Evolutionary conservation across 2,888 invertebrate species (phyloP).

Genomic region (Hipparchia semele): DNA sequence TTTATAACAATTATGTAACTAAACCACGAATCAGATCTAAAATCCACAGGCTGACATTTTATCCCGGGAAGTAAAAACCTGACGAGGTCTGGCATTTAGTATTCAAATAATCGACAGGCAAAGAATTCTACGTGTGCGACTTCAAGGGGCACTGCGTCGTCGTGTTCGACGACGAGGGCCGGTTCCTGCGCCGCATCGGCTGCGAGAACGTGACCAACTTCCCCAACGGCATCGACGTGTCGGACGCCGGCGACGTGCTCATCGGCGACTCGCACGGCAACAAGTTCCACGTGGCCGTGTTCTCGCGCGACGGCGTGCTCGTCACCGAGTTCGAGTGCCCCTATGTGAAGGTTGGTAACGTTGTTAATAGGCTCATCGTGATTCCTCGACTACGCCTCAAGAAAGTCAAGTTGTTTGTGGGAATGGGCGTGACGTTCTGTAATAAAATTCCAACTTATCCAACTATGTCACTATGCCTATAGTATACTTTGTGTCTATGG

Average conservation of each 20-base stretch:
- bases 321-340: slow-evolving; percentile 98
- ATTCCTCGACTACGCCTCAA: no score
- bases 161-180: slow-evolving; percentile 96
- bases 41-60: not conserved
- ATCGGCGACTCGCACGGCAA: slow-evolving; percentile 99
- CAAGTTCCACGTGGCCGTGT: slow-evolving; percentile 98
- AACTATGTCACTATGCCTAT: no score
- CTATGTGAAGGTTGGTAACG: slow-evolving; percentile 92
- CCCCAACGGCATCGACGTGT: slow-evolving; percentile 98
- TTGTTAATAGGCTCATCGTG: no score
- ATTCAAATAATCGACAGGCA: slow-evolving; percentile 81
- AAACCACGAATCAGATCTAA: no score
- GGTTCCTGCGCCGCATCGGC: slow-evolving; percentile 96
- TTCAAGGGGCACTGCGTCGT: slow-evolving; percentile 99
- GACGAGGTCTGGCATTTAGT: no score
- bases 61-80: no score
- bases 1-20: no score
- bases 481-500: no score
- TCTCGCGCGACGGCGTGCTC: slow-evolving; percentile 93
- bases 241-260: slow-evolving; percentile 97
- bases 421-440: no score
- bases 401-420: no score
- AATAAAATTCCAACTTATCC: not conserved
- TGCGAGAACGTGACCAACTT: slow-evolving; percentile 98
- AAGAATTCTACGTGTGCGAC: slow-evolving; percentile 98